Percentiles rank a stretch among this genome's conserved stretches.
Conservation (phyloP, 2,797 vertebrate species). For the Scolopax rusticola region DNA sequence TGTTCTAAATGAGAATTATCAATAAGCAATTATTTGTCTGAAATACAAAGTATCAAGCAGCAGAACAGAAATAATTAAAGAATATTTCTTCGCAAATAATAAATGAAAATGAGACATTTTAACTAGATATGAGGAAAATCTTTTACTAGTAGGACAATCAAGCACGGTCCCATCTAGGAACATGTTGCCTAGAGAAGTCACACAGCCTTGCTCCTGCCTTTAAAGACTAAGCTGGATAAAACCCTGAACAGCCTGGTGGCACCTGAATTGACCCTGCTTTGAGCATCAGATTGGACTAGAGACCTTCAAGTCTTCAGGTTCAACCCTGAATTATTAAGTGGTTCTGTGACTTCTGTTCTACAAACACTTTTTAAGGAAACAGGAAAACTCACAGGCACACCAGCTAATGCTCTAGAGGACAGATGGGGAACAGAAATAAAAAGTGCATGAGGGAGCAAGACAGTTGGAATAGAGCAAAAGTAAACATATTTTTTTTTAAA, state of each 20-base stretch:
- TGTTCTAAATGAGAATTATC: background rate
- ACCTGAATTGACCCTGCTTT: background rate
- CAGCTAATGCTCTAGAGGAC: background rate
- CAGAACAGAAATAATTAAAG: background rate
- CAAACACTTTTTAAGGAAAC: background rate
- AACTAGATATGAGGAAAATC: background rate
- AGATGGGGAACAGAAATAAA: background rate
- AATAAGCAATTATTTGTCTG: background rate
- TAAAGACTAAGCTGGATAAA: background rate
- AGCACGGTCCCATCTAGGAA: background rate
- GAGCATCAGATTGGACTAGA: background rate
- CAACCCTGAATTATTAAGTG: background rate
- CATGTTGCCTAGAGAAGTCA: rapidly evolving
- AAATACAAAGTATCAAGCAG: background rate
- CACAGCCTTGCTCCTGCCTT: background rate
- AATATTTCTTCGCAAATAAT: background rate
- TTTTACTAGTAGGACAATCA: background rate
- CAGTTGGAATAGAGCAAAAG: background rate
- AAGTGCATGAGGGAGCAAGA: background rate
- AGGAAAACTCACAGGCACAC: background rate
- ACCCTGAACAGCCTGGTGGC: background rate
- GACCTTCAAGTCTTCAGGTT: background rate
- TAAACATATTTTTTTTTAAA: background rate
- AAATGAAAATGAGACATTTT: background rate
- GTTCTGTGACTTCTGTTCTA: background rate